These are phyloP conservation scores for Diadophis punctatus DNA, from an alignment of 2,113 vertebrate species.

Conservation along the genomic window DNA sequence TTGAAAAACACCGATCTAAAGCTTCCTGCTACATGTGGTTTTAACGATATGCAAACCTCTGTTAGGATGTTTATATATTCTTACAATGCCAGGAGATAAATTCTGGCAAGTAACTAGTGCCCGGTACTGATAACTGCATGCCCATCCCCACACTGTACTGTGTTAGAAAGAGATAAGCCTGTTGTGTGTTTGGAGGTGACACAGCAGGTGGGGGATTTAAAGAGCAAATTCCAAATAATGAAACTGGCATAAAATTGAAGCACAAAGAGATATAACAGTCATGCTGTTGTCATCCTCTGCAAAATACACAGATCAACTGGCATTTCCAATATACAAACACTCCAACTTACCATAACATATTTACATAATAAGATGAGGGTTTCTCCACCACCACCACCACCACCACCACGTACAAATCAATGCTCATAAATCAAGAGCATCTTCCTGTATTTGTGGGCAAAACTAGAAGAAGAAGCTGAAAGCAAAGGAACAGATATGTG, in stretches of 20 bases:
- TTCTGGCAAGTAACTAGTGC: neutral
- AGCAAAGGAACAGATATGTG: neutral
- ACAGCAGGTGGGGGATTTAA: neutral
- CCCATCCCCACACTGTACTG: neutral
- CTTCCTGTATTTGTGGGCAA: neutral
- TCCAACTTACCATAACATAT: neutral
- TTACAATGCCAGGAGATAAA: neutral
- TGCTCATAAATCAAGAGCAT: neutral
- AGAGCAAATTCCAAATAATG: neutral
- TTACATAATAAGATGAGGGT: neutral
- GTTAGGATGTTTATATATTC: neutral
- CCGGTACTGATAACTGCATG: neutral
- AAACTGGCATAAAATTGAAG: neutral
- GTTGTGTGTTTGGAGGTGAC: neutral
- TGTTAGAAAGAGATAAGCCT: neutral
- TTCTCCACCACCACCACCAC: neutral
- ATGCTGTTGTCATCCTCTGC: neutral
- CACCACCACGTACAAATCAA: neutral
- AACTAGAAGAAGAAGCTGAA: neutral
- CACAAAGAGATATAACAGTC: neutral
- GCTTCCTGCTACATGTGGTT: neutral
- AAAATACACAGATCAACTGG: neutral
- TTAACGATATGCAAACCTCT: neutral
- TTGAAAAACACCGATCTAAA: neutral
- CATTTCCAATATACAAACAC: neutral